Conservation (phyloP, 2,888 invertebrate genomes). For the Thereva nobilitata region DNA sequence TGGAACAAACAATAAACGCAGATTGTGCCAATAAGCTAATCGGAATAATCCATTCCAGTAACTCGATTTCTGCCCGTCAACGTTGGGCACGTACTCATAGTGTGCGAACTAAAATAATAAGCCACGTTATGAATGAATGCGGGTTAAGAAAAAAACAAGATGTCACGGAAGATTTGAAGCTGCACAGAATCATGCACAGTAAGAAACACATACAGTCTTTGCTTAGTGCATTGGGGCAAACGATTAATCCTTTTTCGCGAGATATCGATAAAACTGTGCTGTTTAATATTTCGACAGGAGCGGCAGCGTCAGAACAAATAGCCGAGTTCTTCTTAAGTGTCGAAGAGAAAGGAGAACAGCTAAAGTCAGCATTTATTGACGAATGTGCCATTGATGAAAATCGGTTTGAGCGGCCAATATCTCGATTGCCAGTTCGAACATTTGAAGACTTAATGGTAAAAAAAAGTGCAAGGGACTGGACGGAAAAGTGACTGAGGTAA, state of each 20-base stretch:
- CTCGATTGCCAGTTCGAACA: constrained; percentile 44
- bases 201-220: constrained; percentile 27
- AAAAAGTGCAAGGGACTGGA: constrained; percentile 37
- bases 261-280: constrained; percentile 35
- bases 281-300: constrained; percentile 46
- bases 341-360: constrained; percentile 42
- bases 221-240: constrained; percentile 10
- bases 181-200: not conserved
- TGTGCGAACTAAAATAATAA: constrained; percentile 38
- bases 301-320: constrained; percentile 43
- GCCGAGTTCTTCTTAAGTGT: constrained; percentile 45
- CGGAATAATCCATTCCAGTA: constrained; percentile 43
- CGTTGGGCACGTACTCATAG: constrained; percentile 40
- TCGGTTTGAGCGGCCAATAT: constrained; percentile 46
- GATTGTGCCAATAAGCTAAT: constrained; percentile 32
- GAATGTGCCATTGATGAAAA: constrained; percentile 44
- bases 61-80: constrained; percentile 44
- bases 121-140: constrained; percentile 34
- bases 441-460: constrained; percentile 40
- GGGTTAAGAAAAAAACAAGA: constrained; percentile 26
- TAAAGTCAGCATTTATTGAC: constrained; percentile 42
- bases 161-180: constrained; percentile 19
- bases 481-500: constrained; percentile 46
- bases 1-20: not conserved
- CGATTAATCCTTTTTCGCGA: constrained; percentile 19